Evolutionary conservation across 2,113 vertebrate species (phyloP), one percentile per base, ranked within the genome.

Genomic region (Lethenteron camtschaticum): DNA sequence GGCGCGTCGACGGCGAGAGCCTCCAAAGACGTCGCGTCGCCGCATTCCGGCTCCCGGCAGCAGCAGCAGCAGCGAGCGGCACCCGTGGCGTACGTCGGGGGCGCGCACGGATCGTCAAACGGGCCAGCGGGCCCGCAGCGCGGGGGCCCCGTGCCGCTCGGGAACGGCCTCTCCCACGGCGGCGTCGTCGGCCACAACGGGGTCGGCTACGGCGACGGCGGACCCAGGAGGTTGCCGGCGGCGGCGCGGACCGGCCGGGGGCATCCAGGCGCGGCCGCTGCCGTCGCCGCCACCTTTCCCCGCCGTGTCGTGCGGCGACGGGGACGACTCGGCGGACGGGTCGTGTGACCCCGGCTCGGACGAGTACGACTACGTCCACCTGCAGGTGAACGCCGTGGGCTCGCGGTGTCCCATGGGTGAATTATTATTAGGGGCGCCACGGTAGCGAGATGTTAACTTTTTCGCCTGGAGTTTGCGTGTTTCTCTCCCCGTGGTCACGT

Each of bases 61-160:
- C 20, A 20, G 63, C 14, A 13, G 56, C 56, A 68, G 57, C 70
- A 8, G n/a, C 59, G 78, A 80, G 71, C 69, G 71, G 20, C 71
- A 74, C 3, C 72, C 68, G 12, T 73, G 70, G 9, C 71, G 69
- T 5, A 70, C 81, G 4, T 85, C 85, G 9, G 83, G 82, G 1
- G 83, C 83, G 56, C 78, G 85, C 1, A 77, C 84, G 10, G 78
- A 77, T 3, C 79, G 79, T 11, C 81, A 84, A 11, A 82, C 85
- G 16, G 83, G 88, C 14, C 89, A 88, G 68, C 85, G 86, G 10
- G 90, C 86, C 77, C 82, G 81, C 80, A 90, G 90, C 74, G 87
- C 90, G 75, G 87, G 76, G 76, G 87, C 12, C 88, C 87, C 11
- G 79, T 90, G 6, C 88, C 88, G 1, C 87, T 84, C 1, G 85